These are phyloP conservation scores for Vespertilio murinus DNA, from an alignment of 2,797 vertebrate genomes.

Conservation along the genomic window DNA sequence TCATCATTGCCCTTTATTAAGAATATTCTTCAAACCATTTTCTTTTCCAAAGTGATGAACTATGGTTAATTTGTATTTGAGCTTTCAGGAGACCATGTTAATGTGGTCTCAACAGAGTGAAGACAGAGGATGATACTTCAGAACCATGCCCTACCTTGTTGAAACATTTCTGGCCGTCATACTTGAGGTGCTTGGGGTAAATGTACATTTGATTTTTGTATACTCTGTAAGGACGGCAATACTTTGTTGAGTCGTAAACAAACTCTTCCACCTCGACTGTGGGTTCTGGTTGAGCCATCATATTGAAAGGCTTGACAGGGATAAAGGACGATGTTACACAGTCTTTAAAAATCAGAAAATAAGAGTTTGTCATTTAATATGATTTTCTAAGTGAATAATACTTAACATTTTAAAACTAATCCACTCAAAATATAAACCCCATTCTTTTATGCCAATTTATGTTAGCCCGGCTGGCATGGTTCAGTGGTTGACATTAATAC, in stretches of 20 bases:
- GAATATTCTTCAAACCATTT: constrained; percentile 23
- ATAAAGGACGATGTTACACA: constrained; percentile 96
- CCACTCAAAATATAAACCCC: not conserved
- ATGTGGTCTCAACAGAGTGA: not conserved
- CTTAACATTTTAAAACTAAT: constrained; percentile 35
- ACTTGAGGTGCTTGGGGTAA: constrained; percentile 98
- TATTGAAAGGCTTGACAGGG: constrained; percentile 94
- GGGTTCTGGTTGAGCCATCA: constrained; percentile 87
- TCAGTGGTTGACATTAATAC: not conserved
- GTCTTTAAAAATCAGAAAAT: constrained; percentile 87
- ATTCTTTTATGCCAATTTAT: not conserved
- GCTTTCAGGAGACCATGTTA: not conserved
- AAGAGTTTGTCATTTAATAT: constrained; percentile 51
- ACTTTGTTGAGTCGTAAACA: constrained; percentile 93
- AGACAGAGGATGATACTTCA: not conserved
- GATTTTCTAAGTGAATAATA: not conserved
- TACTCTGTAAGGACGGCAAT: constrained; percentile 92
- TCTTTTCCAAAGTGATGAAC: not conserved
- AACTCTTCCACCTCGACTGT: constrained; percentile 98
- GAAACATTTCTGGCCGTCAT: constrained; percentile 97
- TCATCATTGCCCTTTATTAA: not conserved
- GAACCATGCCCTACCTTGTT: constrained; percentile 90
- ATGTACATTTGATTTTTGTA: constrained; percentile 98
- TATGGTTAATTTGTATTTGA: not conserved
- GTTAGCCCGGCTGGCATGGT: not conserved